phyloP scores from a whole-genome alignment of 37 sponge, comb jelly and placozoan species.

The Agelas oroides region DNA sequence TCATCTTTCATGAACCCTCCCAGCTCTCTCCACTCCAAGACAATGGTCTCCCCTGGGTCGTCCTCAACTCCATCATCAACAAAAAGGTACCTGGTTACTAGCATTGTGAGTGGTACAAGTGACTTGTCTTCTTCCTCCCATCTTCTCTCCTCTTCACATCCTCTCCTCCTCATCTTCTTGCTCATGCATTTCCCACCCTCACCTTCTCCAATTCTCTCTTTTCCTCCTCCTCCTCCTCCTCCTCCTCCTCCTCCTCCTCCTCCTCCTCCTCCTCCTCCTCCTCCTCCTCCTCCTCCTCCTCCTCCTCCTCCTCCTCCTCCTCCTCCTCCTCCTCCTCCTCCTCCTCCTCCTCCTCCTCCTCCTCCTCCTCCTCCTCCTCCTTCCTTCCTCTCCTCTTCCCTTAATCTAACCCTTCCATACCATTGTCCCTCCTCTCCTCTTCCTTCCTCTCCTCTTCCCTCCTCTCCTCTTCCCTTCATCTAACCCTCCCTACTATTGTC shows the following conservation, averaged over 20 bases:
- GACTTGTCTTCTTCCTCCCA: not conserved
- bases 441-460: not conserved
- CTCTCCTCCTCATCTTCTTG: not conserved
- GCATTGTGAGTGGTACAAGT: not conserved
- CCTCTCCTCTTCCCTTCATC: not conserved
- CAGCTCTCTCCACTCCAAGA: constrained; percentile 91
- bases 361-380: not conserved
- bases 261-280: not conserved
- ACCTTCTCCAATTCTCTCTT: constrained; percentile 22
- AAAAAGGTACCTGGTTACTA: constrained; percentile 69
- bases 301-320: not conserved
- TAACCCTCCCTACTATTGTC: not conserved
- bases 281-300: not conserved
- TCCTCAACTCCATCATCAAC: constrained; percentile 91
- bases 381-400: not conserved
- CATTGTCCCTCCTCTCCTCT: not conserved
- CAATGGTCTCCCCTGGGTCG: constrained; percentile 88
- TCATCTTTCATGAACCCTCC: constrained; percentile 93
- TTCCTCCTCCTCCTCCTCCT: constrained; percentile 7
- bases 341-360: not conserved
- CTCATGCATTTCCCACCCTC: constrained; percentile 31
- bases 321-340: not conserved
- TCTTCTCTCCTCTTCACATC: constrained; percentile 2
- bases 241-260: not conserved
- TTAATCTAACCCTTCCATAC: not conserved